These are phyloP conservation scores for Pinctada fucata DNA, from an alignment of 2,888 invertebrate genomes.

Conservation along the genomic window DNA sequence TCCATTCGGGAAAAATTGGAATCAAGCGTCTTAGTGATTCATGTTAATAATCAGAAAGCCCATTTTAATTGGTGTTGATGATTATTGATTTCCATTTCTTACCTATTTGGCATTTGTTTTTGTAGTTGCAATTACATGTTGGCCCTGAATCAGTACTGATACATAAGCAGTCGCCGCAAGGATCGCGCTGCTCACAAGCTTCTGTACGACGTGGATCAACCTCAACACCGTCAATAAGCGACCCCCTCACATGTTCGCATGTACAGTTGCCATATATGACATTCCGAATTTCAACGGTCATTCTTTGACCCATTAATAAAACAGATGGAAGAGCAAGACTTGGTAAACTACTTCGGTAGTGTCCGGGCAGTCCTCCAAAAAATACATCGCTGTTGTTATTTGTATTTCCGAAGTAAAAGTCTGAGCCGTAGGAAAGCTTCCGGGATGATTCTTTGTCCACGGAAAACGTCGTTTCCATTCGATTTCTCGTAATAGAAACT, in stretches of 20 bases:
- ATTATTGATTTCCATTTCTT: too few species aligned
- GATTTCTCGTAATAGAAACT: conserved; percentile 76
- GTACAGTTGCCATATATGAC: conserved; percentile 74
- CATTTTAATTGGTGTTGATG: too few species aligned
- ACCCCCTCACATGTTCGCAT: conserved; percentile 64
- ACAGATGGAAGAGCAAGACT: conserved; percentile 61
- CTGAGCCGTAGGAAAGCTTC: conserved; percentile 66
- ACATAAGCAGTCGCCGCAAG: conserved; percentile 72
- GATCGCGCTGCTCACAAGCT: conserved; percentile 65
- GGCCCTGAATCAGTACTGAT: conserved; percentile 66
- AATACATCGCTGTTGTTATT: conserved; percentile 67
- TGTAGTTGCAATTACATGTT: conserved; percentile 66
- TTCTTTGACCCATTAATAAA: conserved; percentile 53
- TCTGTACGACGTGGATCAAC: conserved; percentile 54
- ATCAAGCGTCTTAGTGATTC: too few species aligned
- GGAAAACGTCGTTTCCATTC: conserved; percentile 69
- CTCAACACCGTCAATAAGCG: conserved; percentile 55
- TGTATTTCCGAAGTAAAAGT: conserved; percentile 68
- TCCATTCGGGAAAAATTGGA: too few species aligned
- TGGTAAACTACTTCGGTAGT: conserved; percentile 45
- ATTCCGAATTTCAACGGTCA: conserved; percentile 69
- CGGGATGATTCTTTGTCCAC: conserved; percentile 64
- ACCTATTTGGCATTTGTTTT: conserved; percentile 63
- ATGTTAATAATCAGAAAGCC: too few species aligned
- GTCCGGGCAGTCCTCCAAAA: conserved; percentile 70